Conservation (phyloP, 1,140 invertebrate species). For the Leptoteleia sp. region DNA sequence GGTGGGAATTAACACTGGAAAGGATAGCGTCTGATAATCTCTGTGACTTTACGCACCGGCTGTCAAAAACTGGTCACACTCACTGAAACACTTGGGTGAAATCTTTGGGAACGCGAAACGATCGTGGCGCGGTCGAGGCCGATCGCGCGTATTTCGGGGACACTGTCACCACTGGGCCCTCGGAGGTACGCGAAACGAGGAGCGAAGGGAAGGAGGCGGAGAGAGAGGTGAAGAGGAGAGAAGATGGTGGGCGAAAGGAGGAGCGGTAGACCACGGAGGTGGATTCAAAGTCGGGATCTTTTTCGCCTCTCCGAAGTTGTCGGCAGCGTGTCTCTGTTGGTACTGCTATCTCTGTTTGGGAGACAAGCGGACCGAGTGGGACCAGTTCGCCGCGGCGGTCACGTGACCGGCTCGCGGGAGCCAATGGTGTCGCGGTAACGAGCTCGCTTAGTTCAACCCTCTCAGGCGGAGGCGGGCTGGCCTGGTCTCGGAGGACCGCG, state of each 20-base stretch:
- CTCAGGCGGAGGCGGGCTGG: slow-evolving; percentile 77
- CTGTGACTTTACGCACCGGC: too few species aligned
- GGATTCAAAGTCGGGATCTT: slow-evolving; percentile 67
- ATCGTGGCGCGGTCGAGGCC: too few species aligned
- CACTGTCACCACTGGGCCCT: too few species aligned
- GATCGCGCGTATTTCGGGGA: too few species aligned
- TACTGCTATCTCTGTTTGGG: slow-evolving; percentile 74
- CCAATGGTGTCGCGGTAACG: slow-evolving; percentile 78
- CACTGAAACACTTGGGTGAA: too few species aligned
- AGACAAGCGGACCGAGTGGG: slow-evolving; percentile 63
- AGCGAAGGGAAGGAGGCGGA: slow-evolving; percentile 59
- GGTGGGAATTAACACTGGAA: too few species aligned
- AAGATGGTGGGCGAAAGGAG: slow-evolving; percentile 66
- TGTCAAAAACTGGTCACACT: too few species aligned
- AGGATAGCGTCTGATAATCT: too few species aligned
- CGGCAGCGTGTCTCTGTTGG: slow-evolving; percentile 75
- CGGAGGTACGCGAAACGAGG: slow-evolving; percentile 66
- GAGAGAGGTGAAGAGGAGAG: slow-evolving; percentile 53
- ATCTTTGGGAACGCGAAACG: too few species aligned
- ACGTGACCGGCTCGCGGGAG: slow-evolving; percentile 71
- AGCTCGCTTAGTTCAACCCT: slow-evolving; percentile 73
- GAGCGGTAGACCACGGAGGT: slow-evolving; percentile 57
- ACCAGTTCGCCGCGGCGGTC: slow-evolving; percentile 66
- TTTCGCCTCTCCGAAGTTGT: slow-evolving; percentile 71
- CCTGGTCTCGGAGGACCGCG: slow-evolving; percentile 61